A percentile compares a stretch with the other conserved stretches of the same genome.
Conservation (phyloP, 2,797 vertebrate species). For the Odontamblyopus rebecca region DNA sequence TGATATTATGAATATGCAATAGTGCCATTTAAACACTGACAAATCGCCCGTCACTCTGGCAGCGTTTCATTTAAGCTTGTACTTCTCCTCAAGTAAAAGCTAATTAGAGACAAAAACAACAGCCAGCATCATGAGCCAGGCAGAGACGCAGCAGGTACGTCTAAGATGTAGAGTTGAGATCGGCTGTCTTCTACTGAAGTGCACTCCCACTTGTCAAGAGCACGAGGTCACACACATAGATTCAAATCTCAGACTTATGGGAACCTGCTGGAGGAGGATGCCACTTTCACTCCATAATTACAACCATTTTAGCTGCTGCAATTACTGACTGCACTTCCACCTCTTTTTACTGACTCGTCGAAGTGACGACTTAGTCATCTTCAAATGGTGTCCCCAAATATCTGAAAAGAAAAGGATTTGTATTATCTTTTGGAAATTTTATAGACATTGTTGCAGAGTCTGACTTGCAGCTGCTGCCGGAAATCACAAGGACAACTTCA, state of each 20-base stretch:
- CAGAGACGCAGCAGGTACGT: slow-evolving; percentile 15
- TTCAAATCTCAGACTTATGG: slow-evolving; percentile 25
- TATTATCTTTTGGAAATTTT: slow-evolving; percentile 36
- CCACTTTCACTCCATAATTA: slow-evolving; percentile 54
- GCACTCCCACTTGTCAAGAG: slow-evolving; percentile 23
- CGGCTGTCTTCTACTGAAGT: slow-evolving; percentile 23
- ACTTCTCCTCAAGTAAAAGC: slow-evolving; percentile 21
- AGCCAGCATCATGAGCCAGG: neutral
- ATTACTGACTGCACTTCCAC: slow-evolving; percentile 64
- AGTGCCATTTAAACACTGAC: slow-evolving; percentile 15
- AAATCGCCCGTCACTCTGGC: slow-evolving; percentile 19
- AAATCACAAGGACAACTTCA: slow-evolving; percentile 29
- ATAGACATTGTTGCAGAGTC: slow-evolving; percentile 35
- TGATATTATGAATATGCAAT: neutral
- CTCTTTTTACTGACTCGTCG: slow-evolving; percentile 53
- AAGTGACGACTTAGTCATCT: slow-evolving; percentile 48
- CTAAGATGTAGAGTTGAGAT: slow-evolving; percentile 25
- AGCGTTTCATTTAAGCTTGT: slow-evolving; percentile 23
- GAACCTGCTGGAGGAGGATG: slow-evolving; percentile 43
- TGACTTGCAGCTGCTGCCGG: slow-evolving; percentile 51
- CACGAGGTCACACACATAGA: slow-evolving; percentile 18
- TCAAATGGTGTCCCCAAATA: slow-evolving; percentile 46
- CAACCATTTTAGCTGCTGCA: slow-evolving; percentile 59
- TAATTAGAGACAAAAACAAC: slow-evolving; percentile 16
- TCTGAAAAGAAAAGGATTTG: slow-evolving; percentile 42